phyloP scores from a whole-genome alignment of 2,888 invertebrate genomes.

The Sinohyriopsis cumingii region DNA sequence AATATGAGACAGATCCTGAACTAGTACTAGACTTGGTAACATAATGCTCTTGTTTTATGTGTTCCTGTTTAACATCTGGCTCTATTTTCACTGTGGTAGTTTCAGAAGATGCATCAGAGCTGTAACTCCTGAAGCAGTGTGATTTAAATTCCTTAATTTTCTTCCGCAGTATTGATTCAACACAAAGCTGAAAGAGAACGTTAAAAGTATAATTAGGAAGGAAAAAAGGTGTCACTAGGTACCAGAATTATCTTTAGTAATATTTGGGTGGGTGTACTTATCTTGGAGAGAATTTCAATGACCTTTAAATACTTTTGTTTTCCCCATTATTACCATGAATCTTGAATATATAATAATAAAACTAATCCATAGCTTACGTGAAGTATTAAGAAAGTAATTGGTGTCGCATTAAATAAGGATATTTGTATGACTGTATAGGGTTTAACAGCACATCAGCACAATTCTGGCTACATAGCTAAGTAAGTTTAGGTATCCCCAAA shows the following conservation, averaged over 20 bases:
- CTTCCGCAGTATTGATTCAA: constrained; percentile 50
- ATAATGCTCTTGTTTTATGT: neutral
- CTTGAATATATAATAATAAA: too few relatives aligned
- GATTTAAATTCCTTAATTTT: constrained; percentile 41
- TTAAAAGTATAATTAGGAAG: neutral
- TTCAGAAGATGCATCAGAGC: neutral
- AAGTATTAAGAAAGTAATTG: too few relatives aligned
- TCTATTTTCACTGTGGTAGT: neutral
- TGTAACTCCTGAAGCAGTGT: neutral
- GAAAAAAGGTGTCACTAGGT: neutral
- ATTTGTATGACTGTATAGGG: too few relatives aligned
- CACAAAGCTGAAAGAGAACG: constrained; percentile 50
- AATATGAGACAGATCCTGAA: constrained; percentile 27
- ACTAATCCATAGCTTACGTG: too few relatives aligned
- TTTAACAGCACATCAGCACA: too few relatives aligned
- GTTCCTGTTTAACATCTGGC: neutral
- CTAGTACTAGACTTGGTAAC: constrained; percentile 9
- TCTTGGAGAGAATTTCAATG: too few relatives aligned
- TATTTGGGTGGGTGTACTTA: too few relatives aligned
- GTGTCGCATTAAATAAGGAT: too few relatives aligned
- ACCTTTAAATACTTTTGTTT: too few relatives aligned
- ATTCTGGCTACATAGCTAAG: too few relatives aligned
- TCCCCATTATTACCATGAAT: too few relatives aligned
- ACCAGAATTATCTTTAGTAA: neutral
- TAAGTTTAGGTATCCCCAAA: too few relatives aligned